Evolutionary conservation across 2,113 vertebrate genomes (phyloP), one percentile per base, ranked within the genome.

Genomic region (Rhinopomastus cyanomelas): DNA sequence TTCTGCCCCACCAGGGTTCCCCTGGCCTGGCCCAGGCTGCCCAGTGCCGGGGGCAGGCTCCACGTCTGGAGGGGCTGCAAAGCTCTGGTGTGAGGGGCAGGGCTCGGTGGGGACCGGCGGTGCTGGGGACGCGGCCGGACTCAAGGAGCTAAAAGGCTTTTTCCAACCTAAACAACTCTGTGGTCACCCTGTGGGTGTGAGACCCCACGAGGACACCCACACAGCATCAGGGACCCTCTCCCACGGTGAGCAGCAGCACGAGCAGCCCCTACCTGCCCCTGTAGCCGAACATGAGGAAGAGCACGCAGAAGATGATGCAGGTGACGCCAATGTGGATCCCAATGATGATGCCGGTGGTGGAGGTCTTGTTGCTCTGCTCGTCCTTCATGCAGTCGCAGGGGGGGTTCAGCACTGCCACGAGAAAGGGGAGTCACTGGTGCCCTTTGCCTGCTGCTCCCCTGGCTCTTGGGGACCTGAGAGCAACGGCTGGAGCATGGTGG

Each of bases 311-410:
- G 89, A 99, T 97, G 95, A 99, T 99, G 97, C 99, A 99, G 5
- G 99, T 99, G 96, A 99, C 97, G 1, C 99, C 99, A 0, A 99
- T 99, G 96, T 99, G 99, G 94, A 99, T 99, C 37, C 99, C 99
- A 0, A 99, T 98, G 89, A 99, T 97, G 84, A 99, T 99, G 92
- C 98, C 98, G 0, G 98, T 98, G 0, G 98, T 98, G 32, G 99
- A 99, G 6, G 98, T 98, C 95, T 98, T 99, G 52, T 97, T 97
- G 76, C 77, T 82, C 66, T 98, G 98, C 37, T 99, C 98, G 0
- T 99, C 99, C 93, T 98, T 98, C 96, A 97, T 95, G 93, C 99
- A 99, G 96, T 99, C 98, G 3, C 99, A 99, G 0, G 98, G 97
- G 9, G 97, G 96, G 52, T 98, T 98, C 96, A 98, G 92, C 88